A percentile compares a stretch with the other conserved stretches of the same genome.
phyloP scores from a whole-genome alignment of 2,888 invertebrate genomes.

The Sesia bembeciformis region DNA sequence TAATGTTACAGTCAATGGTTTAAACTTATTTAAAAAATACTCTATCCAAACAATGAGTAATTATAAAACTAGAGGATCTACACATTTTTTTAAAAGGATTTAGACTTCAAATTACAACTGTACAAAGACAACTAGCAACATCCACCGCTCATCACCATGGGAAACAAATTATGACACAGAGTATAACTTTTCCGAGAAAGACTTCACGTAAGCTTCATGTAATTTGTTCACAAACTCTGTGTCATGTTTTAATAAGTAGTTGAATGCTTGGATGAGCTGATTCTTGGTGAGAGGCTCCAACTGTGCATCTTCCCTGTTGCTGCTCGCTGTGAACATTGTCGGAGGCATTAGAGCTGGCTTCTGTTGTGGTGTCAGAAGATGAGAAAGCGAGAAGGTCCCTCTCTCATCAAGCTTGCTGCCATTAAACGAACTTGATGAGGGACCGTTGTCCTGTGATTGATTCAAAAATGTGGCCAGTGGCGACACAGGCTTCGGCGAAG shows the following conservation, averaged over 20 bases:
- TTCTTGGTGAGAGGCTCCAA: slow-evolving; percentile 87
- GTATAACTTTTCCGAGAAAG: slow-evolving; percentile 79
- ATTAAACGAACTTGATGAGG: slow-evolving; percentile 42
- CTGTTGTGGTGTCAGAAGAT: slow-evolving; percentile 55
- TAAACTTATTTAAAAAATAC: slow-evolving; percentile 69
- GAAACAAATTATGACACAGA: slow-evolving; percentile 62
- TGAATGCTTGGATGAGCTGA: slow-evolving; percentile 91
- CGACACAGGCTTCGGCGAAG: slow-evolving; percentile 71
- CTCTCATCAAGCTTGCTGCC: slow-evolving; percentile 47
- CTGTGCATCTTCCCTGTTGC: slow-evolving; percentile 53
- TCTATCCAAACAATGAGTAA: slow-evolving; percentile 54
- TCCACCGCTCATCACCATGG: slow-evolving; percentile 31
- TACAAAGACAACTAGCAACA: slow-evolving; percentile 48
- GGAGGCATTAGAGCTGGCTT: slow-evolving; percentile 90
- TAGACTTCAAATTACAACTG: slow-evolving; percentile 66
- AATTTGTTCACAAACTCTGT: slow-evolving; percentile 90
- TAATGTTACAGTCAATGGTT: slow-evolving; percentile 55
- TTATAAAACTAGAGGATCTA: slow-evolving; percentile 60
- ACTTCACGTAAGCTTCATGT: slow-evolving; percentile 94
- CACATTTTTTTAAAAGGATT: slow-evolving; percentile 55
- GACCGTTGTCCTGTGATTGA: slow-evolving; percentile 58
- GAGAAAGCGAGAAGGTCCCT: slow-evolving; percentile 42
- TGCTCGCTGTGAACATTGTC: slow-evolving; percentile 84
- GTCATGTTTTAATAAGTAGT: slow-evolving; percentile 90
- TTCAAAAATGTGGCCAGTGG: slow-evolving; percentile 73